Evolutionary conservation across 2,113 vertebrate species (phyloP).

Genomic region (Pomatostomus ruficeps): DNA sequence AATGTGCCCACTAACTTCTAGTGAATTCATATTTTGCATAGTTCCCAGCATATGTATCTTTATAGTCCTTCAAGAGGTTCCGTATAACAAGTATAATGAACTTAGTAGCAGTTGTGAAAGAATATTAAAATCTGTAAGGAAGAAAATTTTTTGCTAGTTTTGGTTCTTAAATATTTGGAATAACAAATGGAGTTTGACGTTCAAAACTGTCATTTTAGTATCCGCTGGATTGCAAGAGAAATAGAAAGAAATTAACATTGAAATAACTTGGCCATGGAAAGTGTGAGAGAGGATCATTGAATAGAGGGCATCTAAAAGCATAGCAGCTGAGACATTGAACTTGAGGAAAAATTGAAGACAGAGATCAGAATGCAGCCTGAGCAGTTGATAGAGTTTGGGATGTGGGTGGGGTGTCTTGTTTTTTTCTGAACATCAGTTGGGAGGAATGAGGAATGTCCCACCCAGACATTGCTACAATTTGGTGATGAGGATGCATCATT

Average conservation of each 20-base stretch:
- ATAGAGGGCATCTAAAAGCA: background rate
- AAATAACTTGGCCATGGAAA: background rate
- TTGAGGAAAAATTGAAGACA: background rate
- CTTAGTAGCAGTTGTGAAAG: background rate
- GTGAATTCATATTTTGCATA: background rate
- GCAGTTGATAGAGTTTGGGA: background rate
- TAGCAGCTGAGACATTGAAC: background rate
- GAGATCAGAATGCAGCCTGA: background rate
- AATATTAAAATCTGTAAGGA: background rate
- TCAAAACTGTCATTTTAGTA: background rate
- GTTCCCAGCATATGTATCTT: background rate
- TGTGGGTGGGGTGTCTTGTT: background rate
- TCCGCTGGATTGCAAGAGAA: background rate
- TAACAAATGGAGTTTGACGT: background rate
- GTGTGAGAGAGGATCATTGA: accelerated
- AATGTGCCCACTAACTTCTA: background rate
- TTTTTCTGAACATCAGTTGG: background rate
- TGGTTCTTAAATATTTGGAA: background rate
- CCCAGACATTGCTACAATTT: background rate
- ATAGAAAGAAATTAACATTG: background rate
- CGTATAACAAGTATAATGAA: background rate
- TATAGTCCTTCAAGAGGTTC: background rate
- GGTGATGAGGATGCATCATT: background rate
- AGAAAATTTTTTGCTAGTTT: background rate
- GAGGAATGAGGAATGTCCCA: background rate